Evolutionary conservation across 2,888 invertebrate species (phyloP), one percentile per base, ranked within the genome.

Genomic region (Lasioglossum oenotherae): DNA sequence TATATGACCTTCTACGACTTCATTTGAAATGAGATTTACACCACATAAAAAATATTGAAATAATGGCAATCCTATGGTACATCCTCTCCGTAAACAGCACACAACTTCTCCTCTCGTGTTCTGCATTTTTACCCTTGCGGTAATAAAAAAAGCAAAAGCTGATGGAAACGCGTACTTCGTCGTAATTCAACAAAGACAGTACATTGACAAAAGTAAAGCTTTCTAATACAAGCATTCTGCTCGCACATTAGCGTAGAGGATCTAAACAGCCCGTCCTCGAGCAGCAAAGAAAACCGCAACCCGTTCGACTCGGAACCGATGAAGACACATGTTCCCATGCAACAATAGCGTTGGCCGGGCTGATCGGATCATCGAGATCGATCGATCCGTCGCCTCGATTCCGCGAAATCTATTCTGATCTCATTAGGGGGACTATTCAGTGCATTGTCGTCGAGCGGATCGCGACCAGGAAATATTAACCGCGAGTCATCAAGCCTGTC

Each of bases 381-480:
- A 64, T 64, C 64, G 60, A 31, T 31, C 35, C 31, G 35, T 2
- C 1, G 16, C 69, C 12, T 12, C 23, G 35, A 41, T 35, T 35
- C 35, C 41, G 23, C n/a, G n/a, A 60, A 75, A 60, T 75, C 60
- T 41, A 75, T 60, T 49, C 31, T 2, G 31, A 31, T 31, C 73
- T 74, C 35, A 12, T 74, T 49, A 74, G 16, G 19, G 31, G 35
- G 23, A 49, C 49, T 72, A 72, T 44, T 44, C 72, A 27, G 27
- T 44, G 44, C 27, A 41, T 27, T n/a, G 57, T 35, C 23, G n/a
- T 35, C 71, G 74, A 72, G 69, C 69, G 44, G 53, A 67, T 53
- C 76, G 53, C n/a, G 72, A 46, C 41, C 75, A 84, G 86, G 53
- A 84, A 85, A 74, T 78, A 73, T 82, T 78, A 82, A 81, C 78